A percentile compares a stretch with the other conserved stretches of the same genome.
These are phyloP conservation scores for Anolis carolinensis DNA, from an alignment of 2,113 vertebrate species.

Conservation along the genomic window DNA sequence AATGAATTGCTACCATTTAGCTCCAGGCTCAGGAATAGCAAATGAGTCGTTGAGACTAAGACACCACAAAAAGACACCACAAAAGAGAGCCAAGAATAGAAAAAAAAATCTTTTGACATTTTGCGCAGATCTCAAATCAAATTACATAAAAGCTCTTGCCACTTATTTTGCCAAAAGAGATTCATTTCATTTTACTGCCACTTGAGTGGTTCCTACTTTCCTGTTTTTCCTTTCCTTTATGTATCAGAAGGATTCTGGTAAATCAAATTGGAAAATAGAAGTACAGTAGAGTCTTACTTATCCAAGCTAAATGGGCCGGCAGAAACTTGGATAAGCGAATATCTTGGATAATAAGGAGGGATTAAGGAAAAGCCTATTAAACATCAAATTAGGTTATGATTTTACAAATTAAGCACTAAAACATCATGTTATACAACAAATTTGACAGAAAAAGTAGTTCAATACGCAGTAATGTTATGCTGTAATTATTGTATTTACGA, in stretches of 20 bases:
- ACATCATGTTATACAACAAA: no score
- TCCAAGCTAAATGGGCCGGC: no score
- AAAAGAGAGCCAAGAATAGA: constrained; percentile 10
- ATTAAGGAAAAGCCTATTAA: no score
- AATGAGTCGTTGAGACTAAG: constrained; percentile 3
- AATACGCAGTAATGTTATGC: no score
- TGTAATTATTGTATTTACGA: no score
- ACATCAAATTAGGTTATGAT: no score
- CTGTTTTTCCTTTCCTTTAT: not conserved
- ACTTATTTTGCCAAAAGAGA: not conserved
- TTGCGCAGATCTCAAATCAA: constrained; percentile 19
- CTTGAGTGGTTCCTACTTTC: not conserved
- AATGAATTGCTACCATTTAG: constrained; percentile 22
- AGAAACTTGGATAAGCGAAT: no score
- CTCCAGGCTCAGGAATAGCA: constrained; percentile 7
- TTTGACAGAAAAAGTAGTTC: no score
- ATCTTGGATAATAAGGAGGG: no score
- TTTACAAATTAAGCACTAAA: no score
- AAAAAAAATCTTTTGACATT: constrained; percentile 21
- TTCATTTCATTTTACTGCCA: not conserved
- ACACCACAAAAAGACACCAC: not conserved
- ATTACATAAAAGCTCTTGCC: constrained; percentile 16
- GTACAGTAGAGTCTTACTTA: no score
- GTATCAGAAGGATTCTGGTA: not conserved
- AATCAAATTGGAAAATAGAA: not conserved